Evolutionary conservation across 2,113 vertebrate genomes (phyloP).

Genomic region (Lampris incognitus): DNA sequence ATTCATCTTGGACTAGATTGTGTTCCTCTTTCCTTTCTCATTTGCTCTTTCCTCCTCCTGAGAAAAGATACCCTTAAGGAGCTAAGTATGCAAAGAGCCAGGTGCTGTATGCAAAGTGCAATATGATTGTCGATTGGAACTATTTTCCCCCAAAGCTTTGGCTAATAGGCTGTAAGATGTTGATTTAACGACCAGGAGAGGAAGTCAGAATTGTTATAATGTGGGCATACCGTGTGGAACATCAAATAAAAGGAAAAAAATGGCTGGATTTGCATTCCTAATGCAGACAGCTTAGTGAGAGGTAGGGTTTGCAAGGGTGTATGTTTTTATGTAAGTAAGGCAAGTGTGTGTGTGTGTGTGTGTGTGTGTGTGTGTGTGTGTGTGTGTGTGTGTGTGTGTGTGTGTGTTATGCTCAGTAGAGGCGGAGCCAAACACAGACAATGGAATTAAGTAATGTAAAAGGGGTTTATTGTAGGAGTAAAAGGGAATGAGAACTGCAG

Average conservation of each 20-base stretch:
- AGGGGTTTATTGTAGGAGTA: no score
- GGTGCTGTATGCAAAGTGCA: slow-evolving; percentile 46
- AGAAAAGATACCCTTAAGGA: neutral
- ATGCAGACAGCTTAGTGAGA: slow-evolving; percentile 54
- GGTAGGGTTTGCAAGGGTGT: slow-evolving; percentile 26
- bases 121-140: slow-evolving; percentile 38
- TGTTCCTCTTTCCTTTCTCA: slow-evolving; percentile 7
- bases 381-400: no score
- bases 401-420: no score
- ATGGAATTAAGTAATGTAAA: no score
- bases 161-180: slow-evolving; percentile 75
- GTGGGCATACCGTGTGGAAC: slow-evolving; percentile 40
- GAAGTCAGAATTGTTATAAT: slow-evolving; percentile 65
- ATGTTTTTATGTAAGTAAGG: neutral
- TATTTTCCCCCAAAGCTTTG: slow-evolving; percentile 67
- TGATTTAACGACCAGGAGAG: slow-evolving; percentile 68
- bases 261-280: slow-evolving; percentile 76
- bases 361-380: no score
- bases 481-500: no score
- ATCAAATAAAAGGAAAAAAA: slow-evolving; percentile 61
- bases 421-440: no score
- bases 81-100: slow-evolving; percentile 20
- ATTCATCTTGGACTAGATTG: slow-evolving; percentile 40
- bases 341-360: no score
- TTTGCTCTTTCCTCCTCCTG: neutral